Base-by-base conservation (phyloP, 2,888 invertebrate genomes). In the Agrypnus murinus region DNA sequence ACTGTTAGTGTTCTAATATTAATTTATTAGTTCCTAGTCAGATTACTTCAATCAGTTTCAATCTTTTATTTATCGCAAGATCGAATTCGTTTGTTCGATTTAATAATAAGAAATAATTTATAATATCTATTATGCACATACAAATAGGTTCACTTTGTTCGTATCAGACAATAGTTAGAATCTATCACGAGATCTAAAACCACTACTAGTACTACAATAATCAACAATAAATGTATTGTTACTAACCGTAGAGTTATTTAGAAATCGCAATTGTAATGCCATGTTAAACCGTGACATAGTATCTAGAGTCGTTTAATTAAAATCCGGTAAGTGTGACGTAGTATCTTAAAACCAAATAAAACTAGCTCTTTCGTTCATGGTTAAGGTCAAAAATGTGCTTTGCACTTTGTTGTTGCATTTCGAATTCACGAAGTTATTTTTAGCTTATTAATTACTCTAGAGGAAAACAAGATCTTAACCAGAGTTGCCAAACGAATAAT, bases 341-440 rank as follows among this genome's bases (percentile, higher is more conserved):
- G n/a, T n/a, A 40, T 14, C 53, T 43, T 64, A 40, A 36, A 50
- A 17, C 38, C 55, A 55, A 55, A 48, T 19, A n/a, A 55, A 55
- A 59, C 64, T 55, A 32, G 53, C 50, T 64, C 32, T 40, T 48
- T 45, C 59, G 64, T 55, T 55, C 53, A 64, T 43, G 64, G 64
- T 55, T 64, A 64, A 64, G 64, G 64, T 64, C 64, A 62, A 62
- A 62, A 62, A 38, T 48, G n/a, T n/a, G 34, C 45, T 45, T 38
- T 45, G 31, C 55, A 55, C 36, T 55, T 40, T 43, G 31, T 32
- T 15, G 45, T 43, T 60, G 59, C 45, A 60, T 60, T 60, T 45
- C 12, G 45, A 36, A 43, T 12, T 31, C 3, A 3, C 9, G 10
- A 32, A 19, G 59, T n/a, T 60, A 60, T 60, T 60, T 60, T 60